phyloP scores from a whole-genome alignment of 1,140 invertebrate genomes.

The Calliphora vicina region DNA sequence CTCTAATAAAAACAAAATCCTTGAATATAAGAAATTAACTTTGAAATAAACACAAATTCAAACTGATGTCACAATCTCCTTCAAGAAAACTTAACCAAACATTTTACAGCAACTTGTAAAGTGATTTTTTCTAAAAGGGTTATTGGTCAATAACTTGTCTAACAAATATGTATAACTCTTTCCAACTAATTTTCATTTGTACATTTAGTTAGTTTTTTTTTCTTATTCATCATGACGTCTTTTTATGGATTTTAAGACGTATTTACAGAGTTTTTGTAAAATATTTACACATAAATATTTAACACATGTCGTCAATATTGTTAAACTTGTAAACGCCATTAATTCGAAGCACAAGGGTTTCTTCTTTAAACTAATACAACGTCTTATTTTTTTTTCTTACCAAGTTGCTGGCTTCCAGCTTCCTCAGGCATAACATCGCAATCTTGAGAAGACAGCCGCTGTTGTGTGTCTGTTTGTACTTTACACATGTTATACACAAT shows the following conservation, averaged over 20 bases:
- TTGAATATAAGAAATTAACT: too few relatives aligned
- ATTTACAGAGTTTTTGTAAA: neutral
- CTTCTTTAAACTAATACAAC: too few relatives aligned
- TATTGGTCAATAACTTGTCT: neutral
- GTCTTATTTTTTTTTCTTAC: too few relatives aligned
- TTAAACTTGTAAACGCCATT: constrained; percentile 24
- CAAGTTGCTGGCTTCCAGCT: too few relatives aligned
- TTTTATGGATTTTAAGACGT: neutral
- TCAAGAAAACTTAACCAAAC: neutral
- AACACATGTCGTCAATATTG: constrained; percentile 22
- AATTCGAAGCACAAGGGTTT: neutral
- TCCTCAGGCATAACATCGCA: too few relatives aligned
- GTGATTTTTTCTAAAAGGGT: neutral
- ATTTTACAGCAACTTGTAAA: neutral
- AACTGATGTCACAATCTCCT: too few relatives aligned
- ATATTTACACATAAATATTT: neutral
- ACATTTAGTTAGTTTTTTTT: too few relatives aligned
- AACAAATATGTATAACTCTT: neutral
- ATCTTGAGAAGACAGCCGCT: neutral
- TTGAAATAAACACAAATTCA: too few relatives aligned
- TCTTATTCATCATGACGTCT: neutral
- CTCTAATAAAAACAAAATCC: too few relatives aligned
- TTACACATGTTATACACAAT: neutral
- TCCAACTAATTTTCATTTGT: too few relatives aligned
- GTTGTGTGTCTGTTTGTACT: neutral